Evolutionary conservation across 1,140 invertebrate genomes (phyloP), one percentile per base, ranked within the genome.

Genomic region (Dreissena polymorpha): DNA sequence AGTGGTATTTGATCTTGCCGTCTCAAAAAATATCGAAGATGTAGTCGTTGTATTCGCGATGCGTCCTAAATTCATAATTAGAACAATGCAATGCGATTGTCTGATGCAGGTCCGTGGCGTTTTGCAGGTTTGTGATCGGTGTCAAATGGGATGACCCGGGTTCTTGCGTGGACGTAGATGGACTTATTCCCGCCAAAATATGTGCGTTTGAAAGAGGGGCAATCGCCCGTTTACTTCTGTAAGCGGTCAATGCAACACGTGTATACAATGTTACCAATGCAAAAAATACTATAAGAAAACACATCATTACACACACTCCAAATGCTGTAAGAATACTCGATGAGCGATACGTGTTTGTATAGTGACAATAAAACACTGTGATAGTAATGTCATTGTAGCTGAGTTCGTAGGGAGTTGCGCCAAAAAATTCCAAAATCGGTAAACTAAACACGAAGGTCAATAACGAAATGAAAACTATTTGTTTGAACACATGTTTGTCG

Each of bases 401-500:
- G 7, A 76, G 6, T 16, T 69, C 65, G 23, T 23, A 51, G 18
- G 72, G 68, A 25, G 50, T 27, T 25, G 76, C 68, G 12, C 85
- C 85, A 27, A 83, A 86, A 51, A 86, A 86, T 68, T 86, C 79
- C 0, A 86, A 67, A 2, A 86, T 3, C 12, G 85, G 85, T 3
- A 83, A n/a, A 51, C 85, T 86, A 0, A 6, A 23, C 2, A 78
- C 16, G 7, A 73, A 27, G 0, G 71, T 29, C 18, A 86, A 65
- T 14, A 64, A 50, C n/a, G 74, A 25, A 16, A 69, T 60, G n/a
- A 29, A 18, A 18, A 57, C 21, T 12, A 83, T 57, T n/a, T 50
- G 53, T 50, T 68, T 69, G 3, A 18, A 53, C 0, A 79, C 51
- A 64, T 79, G 50, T 73, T 73, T 76, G 16, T 67, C 53, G 74